A percentile compares a stretch with the other conserved stretches of the same genome.
Conservation (phyloP, 2,797 vertebrate species). For the Leuciscus waleckii region DNA sequence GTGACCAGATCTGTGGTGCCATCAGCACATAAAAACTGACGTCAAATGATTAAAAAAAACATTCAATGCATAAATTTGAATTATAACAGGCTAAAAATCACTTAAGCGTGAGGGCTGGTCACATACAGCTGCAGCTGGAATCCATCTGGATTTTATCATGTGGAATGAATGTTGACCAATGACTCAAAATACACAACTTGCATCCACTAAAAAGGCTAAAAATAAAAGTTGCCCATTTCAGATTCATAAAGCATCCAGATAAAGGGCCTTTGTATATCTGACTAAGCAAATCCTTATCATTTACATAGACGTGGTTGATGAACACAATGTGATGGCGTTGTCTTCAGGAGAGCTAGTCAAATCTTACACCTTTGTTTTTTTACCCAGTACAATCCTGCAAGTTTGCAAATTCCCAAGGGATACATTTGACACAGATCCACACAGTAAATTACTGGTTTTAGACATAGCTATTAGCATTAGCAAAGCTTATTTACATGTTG, state of each 20-base stretch:
- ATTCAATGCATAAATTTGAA: constrained; percentile 11
- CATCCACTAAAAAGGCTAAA: constrained; percentile 8
- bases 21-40: constrained; percentile 28
- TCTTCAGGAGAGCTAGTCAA: constrained; percentile 23
- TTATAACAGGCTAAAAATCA: constrained; percentile 6
- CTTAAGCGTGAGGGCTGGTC: background rate
- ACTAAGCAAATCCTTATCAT: constrained; percentile 41
- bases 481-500: constrained; percentile 29
- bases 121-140: background rate
- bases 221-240: constrained; percentile 5
- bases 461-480: constrained; percentile 59
- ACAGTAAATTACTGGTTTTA: constrained; percentile 1
- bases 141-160: constrained; percentile 14
- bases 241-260: constrained; percentile 11
- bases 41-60: background rate
- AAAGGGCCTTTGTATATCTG: constrained; percentile 18
- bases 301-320: constrained; percentile 29
- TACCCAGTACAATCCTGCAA: constrained; percentile 18
- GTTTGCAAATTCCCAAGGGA: constrained; percentile 1
- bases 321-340: background rate
- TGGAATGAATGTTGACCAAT: background rate
- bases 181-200: constrained; percentile 21
- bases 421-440: constrained; percentile 1
- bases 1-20: background rate
- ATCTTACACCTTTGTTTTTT: constrained; percentile 52